Percentiles rank a stretch among this genome's conserved stretches.
These are phyloP conservation scores for Pectinophora gossypiella DNA, from an alignment of 1,140 invertebrate species.

Conservation along the genomic window DNA sequence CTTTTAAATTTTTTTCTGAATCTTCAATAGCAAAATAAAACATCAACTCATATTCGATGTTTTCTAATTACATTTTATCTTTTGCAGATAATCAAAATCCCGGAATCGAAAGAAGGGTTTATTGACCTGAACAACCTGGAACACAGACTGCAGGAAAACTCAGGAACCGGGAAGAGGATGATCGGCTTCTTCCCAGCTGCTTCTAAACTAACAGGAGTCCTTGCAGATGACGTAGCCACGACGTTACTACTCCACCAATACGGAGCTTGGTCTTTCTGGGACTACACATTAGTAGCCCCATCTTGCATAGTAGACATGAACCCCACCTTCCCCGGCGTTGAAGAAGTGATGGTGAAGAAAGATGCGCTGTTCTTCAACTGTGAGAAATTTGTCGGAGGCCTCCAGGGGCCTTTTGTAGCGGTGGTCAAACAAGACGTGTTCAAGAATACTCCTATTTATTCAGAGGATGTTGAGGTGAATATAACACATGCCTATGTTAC, in stretches of 20 bases:
- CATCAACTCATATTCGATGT: not conserved
- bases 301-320: conserved; percentile 92
- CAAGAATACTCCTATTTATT: conserved; percentile 60
- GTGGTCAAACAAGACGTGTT: conserved; percentile 76
- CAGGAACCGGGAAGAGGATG: conserved; percentile 76
- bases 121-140: conserved; percentile 88
- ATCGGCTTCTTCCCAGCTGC: conserved; percentile 93
- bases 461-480: conserved; percentile 66
- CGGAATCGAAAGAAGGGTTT: conserved; percentile 86
- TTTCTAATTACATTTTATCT: conserved; percentile 23
- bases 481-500: too few species aligned
- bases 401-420: conserved; percentile 86
- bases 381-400: conserved; percentile 94
- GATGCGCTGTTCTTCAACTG: conserved; percentile 94
- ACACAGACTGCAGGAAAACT: conserved; percentile 79
- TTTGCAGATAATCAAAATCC: conserved; percentile 84
- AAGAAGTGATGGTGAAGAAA: conserved; percentile 84
- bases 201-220: conserved; percentile 92
- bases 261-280: conserved; percentile 91
- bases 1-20: too few species aligned
- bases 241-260: conserved; percentile 89
- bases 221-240: conserved; percentile 89
- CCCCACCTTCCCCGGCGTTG: conserved; percentile 80
- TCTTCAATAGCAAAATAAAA: too few species aligned
- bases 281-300: conserved; percentile 91